These are phyloP conservation scores for Chironomus tepperi DNA, from an alignment of 1,140 invertebrate genomes.

Conservation along the genomic window DNA sequence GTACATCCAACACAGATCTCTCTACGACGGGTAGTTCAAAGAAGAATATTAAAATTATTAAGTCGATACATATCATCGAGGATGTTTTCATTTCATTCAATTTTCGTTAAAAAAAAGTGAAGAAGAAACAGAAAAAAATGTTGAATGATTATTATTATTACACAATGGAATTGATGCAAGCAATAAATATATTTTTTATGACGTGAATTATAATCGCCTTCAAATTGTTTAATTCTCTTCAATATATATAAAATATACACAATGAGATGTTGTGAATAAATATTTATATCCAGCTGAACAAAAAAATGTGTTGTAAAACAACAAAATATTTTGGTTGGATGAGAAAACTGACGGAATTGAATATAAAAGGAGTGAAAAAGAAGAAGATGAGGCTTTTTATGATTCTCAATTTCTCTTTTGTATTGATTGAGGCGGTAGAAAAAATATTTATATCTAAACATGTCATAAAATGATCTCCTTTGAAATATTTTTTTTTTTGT, in stretches of 20 bases:
- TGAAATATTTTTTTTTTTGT: too few relatives aligned
- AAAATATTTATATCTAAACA: conserved; percentile 10
- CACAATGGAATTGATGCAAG: background rate
- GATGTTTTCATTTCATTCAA: background rate
- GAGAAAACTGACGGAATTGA: background rate
- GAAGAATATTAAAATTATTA: background rate
- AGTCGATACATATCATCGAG: background rate
- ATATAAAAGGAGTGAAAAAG: background rate
- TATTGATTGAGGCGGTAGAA: conserved; percentile 6
- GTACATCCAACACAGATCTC: background rate
- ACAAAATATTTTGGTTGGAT: too few relatives aligned
- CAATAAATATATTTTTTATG: background rate
- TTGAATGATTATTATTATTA: conserved; percentile 8
- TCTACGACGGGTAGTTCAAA: conserved; percentile 6
- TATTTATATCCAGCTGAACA: too few relatives aligned
- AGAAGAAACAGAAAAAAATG: background rate
- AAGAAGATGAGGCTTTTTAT: background rate
- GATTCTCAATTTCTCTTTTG: background rate
- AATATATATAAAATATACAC: too few relatives aligned
- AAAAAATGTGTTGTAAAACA: too few relatives aligned
- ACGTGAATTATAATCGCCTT: background rate
- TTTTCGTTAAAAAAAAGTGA: background rate
- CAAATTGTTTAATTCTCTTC: too few relatives aligned
- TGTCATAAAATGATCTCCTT: background rate
- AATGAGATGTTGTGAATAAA: too few relatives aligned